phyloP scores from a whole-genome alignment of 2,888 invertebrate genomes.

The Merodon equestris region DNA sequence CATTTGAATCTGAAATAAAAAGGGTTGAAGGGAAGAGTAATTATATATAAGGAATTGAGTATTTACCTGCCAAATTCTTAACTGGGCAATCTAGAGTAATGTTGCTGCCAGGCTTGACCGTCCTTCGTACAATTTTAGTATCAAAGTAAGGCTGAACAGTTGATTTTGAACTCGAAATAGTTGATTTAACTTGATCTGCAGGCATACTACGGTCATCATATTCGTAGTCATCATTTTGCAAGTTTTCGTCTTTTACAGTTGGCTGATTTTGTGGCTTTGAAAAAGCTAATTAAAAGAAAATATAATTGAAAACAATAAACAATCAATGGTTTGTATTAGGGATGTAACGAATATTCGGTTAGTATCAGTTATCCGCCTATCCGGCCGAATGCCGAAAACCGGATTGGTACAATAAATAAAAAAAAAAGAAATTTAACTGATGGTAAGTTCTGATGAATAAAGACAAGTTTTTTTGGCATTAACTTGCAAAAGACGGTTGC shows the following conservation, averaged over 20 bases:
- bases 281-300: constrained; percentile 23
- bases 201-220: constrained; percentile 30
- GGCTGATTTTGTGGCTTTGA: background rate
- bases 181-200: constrained; percentile 41
- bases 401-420: too few species aligned
- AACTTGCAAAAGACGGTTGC: too few species aligned
- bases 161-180: constrained; percentile 41
- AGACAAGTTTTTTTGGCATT: too few species aligned
- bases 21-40: too few species aligned
- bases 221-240: constrained; percentile 50
- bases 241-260: constrained; percentile 27
- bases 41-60: too few species aligned
- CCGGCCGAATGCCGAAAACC: too few species aligned
- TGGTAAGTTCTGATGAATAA: too few species aligned
- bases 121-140: constrained; percentile 16
- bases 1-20: constrained; percentile 43
- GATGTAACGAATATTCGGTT: too few species aligned
- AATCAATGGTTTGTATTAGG: too few species aligned
- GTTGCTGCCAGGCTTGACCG: constrained; percentile 36
- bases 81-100: constrained; percentile 53
- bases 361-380: too few species aligned
- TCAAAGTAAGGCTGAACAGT: constrained; percentile 56
- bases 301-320: too few species aligned
- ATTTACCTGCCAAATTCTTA: constrained; percentile 49
- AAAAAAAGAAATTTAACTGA: too few species aligned